Evolutionary conservation across 1,140 invertebrate species (phyloP), one percentile per base, ranked within the genome.

Genomic region (Zelostemma sp.): DNA sequence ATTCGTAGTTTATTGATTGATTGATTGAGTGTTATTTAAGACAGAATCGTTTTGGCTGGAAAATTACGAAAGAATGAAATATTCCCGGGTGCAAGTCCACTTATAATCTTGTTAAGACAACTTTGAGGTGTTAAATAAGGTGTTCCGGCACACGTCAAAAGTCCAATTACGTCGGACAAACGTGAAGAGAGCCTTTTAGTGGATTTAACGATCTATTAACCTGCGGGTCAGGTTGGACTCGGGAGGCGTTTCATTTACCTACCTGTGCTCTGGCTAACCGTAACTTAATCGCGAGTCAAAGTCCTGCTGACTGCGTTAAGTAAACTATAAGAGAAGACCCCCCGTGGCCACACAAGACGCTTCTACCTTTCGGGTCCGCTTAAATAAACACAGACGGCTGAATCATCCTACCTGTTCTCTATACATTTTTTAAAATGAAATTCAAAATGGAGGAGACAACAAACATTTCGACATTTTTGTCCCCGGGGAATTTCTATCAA

Each of bases 221-320:
- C 38, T 48, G 25, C 45, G 17, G 16, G 21, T 25, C 45, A 21
- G 45, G n/a, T n/a, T n/a, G n/a, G 17, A 17, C 19, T 19, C 45
- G n/a, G 17, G 38, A 54, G 59, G 50, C 59, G 49, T 62, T 62
- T 54, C 59, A 62, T 62, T 62, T 62, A 62, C 33, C 59, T 62
- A 48, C 47, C 47, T 49, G 47, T 21, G 47, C 28, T 28, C n/a
- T 1, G 45, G 38, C 47, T 51, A 60, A 60, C 58, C 41, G 41
- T 17, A 54, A 62, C 49, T 54, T 38, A 53, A 61, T 61, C 47
- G 48, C 28, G 16, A 53, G 48, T 33, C 51, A 18, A 61, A 51
- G 58, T 46, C 40, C 40, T 43, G 46, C 57, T 50, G 28, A 21
- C 35, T 61, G 59, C 31, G 59, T 54, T 62, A 48, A 62, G 50